A percentile compares a stretch with the other conserved stretches of the same genome.
Evolutionary conservation across 1,140 invertebrate species (phyloP).

Genomic region (Grapholita molesta): DNA sequence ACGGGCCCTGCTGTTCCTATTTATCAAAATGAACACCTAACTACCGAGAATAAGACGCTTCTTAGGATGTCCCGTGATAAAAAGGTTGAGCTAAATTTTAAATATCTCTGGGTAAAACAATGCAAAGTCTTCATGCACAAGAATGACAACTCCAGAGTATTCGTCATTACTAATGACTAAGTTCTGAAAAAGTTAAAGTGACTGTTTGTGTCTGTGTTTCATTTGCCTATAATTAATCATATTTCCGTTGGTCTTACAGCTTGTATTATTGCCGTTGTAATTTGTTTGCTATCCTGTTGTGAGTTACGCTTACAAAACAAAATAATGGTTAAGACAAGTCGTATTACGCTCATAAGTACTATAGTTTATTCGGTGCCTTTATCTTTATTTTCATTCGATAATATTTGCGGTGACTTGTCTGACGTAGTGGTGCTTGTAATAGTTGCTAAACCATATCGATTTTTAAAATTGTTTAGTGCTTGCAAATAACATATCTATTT

Average conservation of each 20-base stretch:
- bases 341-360: too few relatives aligned
- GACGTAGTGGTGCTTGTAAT: too few relatives aligned
- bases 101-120: conserved; percentile 23
- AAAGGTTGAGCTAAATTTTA: conserved; percentile 8
- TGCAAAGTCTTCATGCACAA: conserved; percentile 22
- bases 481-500: conserved; percentile 14
- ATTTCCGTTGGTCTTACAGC: neutral
- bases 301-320: too few relatives aligned
- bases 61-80: neutral
- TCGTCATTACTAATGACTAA: conserved; percentile 14
- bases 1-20: neutral
- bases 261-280: neutral
- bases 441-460: neutral
- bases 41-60: neutral
- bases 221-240: neutral
- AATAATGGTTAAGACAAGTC: too few relatives aligned
- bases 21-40: neutral
- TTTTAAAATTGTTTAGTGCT: neutral
- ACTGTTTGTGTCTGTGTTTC: neutral
- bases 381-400: too few relatives aligned
- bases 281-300: too few relatives aligned
- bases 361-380: too few relatives aligned
- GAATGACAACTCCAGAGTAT: conserved; percentile 18
- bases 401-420: neutral
- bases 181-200: conserved; percentile 24